phyloP scores from a whole-genome alignment of 2,888 invertebrate genomes.

The Megamerina dolium region DNA sequence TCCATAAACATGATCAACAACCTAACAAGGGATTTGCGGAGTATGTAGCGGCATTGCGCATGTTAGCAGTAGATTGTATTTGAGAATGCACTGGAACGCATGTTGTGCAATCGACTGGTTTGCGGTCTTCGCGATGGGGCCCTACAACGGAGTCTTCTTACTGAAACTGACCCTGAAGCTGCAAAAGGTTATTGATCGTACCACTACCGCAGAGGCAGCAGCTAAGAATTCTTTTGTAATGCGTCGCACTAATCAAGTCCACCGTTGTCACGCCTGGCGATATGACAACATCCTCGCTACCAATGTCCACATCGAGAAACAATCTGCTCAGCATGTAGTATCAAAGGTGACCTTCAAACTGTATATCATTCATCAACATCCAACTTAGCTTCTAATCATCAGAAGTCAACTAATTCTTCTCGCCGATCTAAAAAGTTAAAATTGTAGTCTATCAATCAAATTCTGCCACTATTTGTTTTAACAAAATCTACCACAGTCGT shows the following conservation, averaged over 20 bases:
- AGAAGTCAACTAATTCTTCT: too few relatives aligned
- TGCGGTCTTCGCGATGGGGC: conserved; percentile 18
- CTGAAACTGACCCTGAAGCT: conserved; percentile 12
- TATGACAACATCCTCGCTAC: conserved; percentile 5
- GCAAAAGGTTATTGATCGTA: conserved; percentile 15
- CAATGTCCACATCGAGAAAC: conserved; percentile 11
- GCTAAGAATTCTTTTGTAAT: conserved; percentile 7
- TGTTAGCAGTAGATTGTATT: conserved; percentile 17
- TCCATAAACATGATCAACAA: conserved; percentile 16
- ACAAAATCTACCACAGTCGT: too few relatives aligned
- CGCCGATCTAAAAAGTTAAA: too few relatives aligned
- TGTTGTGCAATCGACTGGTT: conserved; percentile 18
- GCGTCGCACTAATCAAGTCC: conserved; percentile 6
- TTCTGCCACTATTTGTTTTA: too few relatives aligned
- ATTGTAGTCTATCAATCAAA: too few relatives aligned
- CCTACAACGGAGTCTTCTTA: conserved; percentile 13
- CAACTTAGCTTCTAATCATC: too few relatives aligned
- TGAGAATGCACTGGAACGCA: conserved; percentile 12
- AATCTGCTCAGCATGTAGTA: conserved; percentile 12
- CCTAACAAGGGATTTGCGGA: conserved; percentile 12
- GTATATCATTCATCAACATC: conserved; percentile 10
- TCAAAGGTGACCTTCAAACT: conserved; percentile 17
- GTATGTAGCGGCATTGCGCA: conserved; percentile 15
- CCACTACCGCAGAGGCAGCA: conserved; percentile 13
- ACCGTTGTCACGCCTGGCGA: too few relatives aligned